Percentiles rank a stretch among this genome's conserved stretches.
Conservation (phyloP, 2,797 vertebrate species). For the Megalops cyprinoides region DNA sequence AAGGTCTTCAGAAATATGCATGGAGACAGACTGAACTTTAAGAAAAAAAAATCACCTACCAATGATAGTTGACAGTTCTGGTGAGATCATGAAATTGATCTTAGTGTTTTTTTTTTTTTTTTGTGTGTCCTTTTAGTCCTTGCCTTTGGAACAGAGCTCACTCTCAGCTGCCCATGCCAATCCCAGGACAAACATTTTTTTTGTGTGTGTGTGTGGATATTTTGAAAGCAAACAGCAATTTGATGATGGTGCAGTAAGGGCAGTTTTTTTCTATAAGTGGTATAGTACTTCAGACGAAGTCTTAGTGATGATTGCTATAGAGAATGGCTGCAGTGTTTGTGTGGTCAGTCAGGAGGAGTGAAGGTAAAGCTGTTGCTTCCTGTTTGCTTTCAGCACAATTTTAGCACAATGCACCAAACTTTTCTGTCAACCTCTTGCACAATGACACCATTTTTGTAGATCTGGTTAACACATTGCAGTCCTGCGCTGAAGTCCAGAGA, state of each 20-base stretch:
- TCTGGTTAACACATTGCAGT: too few relatives aligned
- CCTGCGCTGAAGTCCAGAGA: too few relatives aligned
- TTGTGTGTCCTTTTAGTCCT: neutral
- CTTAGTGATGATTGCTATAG: neutral
- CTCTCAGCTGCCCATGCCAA: neutral
- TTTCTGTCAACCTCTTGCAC: too few relatives aligned
- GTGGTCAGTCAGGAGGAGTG: neutral
- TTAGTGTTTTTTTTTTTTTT: neutral
- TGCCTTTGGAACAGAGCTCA: neutral
- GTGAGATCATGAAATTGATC: constrained; percentile 12
- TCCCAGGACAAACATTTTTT: neutral
- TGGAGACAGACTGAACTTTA: neutral
- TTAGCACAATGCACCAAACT: neutral
- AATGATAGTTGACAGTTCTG: neutral
- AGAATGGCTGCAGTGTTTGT: neutral
- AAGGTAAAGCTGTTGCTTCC: neutral
- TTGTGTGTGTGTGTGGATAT: neutral
- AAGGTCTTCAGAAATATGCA: too few relatives aligned
- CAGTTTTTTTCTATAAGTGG: neutral
- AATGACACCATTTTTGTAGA: neutral
- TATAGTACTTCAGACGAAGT: neutral
- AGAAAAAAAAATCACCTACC: neutral
- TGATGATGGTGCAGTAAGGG: neutral
- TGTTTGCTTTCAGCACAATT: neutral
- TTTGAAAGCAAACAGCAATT: neutral